Conservation (phyloP, 2,888 invertebrate genomes). For the Stomorhina lunata region DNA sequence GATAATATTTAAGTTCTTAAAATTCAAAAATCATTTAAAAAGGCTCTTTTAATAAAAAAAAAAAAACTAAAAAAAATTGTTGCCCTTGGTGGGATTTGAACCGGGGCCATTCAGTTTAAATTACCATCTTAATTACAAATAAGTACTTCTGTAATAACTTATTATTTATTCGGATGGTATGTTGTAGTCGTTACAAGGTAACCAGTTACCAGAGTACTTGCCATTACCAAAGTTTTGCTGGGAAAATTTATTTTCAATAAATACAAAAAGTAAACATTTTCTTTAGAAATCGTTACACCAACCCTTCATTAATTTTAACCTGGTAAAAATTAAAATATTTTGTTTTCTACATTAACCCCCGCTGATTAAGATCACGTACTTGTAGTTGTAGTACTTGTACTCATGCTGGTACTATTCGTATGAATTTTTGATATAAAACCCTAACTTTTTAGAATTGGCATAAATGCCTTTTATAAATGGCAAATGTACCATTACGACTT, state of each 20-base stretch:
- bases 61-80: no score
- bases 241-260: background rate
- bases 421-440: no score
- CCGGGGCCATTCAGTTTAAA: no score
- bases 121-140: no score
- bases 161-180: no score
- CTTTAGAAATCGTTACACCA: conserved; percentile 16
- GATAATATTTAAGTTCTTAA: no score
- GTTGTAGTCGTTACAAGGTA: no score
- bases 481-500: conserved; percentile 65
- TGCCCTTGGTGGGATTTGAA: no score
- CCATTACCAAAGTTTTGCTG: background rate
- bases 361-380: conserved; percentile 1
- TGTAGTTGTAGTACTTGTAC: background rate
- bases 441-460: conserved; percentile 55
- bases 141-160: no score
- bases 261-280: conserved; percentile 46
- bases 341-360: conserved; percentile 22
- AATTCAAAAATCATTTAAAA: no score
- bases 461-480: conserved; percentile 64
- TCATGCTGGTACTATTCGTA: conserved; percentile 12
- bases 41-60: no score
- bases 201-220: no score
- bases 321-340: background rate
- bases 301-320: background rate